Base-by-base conservation (phyloP, 2,797 vertebrate species). In the Netta rufina region DNA sequence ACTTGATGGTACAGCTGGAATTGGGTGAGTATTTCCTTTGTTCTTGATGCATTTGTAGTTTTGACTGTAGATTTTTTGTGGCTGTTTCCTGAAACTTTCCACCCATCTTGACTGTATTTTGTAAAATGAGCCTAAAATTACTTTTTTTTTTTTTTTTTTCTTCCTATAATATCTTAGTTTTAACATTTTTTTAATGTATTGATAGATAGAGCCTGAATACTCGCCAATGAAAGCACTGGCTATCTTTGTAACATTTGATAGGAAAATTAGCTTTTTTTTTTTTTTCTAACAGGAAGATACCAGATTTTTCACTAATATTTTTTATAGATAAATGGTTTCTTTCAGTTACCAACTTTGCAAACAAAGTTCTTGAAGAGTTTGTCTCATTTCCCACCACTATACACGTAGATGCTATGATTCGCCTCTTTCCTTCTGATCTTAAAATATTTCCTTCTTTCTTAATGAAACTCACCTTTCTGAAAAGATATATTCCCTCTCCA, bases 121-220 rank as follows among this genome's bases (percentile, higher is more conserved):
- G 9, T 43, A 72, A 78, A 70, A 41, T 4, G n/a, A 62, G 30
- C 18, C 41, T 43, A 43, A 82, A 85, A 39, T 11, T 30, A 27
- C 12, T 18, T 1, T 3, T 18, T 60, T 79, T 72, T 3, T 20
- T 60, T 75, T 72, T 76, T 51, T 72, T 76, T 51, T 13, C 24
- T 47, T 13, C 47, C 47, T 3, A 38, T 9, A 62, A 6, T 49
- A 32, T n/a, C 56, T 62, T 33, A 56, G 28, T 20, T 70, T 33
- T 33, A 62, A 33, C 3, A 4, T 3, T 72, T 49, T 49, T 11
- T 2, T 1, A 27, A 62, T 9, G 0, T 56, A 22, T 24, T 39
- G 5, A 58, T 49, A 61, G 6, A 8, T 75, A 51, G 13, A 64
- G 11, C 13, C 49, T 49, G 74, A 79, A 67, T 71, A 64, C 6